Evolutionary conservation across 2,797 vertebrate genomes (phyloP), one percentile per base, ranked within the genome.

Genomic region (Huso huso): DNA sequence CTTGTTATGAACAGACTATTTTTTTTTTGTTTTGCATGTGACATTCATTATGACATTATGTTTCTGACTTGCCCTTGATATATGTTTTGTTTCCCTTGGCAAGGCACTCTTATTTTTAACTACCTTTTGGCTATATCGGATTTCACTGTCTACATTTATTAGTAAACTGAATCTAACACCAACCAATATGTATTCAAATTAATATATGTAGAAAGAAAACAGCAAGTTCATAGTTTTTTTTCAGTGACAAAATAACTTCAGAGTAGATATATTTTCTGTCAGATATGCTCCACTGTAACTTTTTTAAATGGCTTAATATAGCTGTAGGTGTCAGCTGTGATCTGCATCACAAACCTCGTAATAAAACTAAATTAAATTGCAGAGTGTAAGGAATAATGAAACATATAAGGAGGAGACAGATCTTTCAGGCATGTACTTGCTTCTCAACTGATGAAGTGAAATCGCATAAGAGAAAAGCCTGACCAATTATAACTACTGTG

Each of bases 61-160:
- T 15, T 37, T 62, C 15, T 51, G 15, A 37, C 51, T 51, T 52
- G 59, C 61, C 61, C 11, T 49, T 67, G 12, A 67, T 67, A 66
- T 66, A 13, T 49, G 59, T 66, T 13, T 15, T 23, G 51, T 58
- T 61, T 15, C 59, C 18, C 48, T 23, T 66, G 61, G 57, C 65
- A 66, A 37, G 7, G 18, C n/a, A 15, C n/a, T 10, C 12, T 66
- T 55, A 8, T 23, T 11, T 53, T 48, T 23, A 15, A 5, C 58
- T 13, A 8, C 13, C 57, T 48, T 52, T 37, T 53, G 23, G 49
- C 49, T 67, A 15, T 51, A 67, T 67, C 51, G 51, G 51, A 62
- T 67, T 62, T 62, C 59, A 62, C n/a, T 67, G 50, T 9, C 51
- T 61, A 48, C 51, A 51, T 61, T 67, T 62, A 62, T 62, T 37